Conservation (phyloP, 2,113 vertebrate genomes). For the Aldabrachelys gigantea region DNA sequence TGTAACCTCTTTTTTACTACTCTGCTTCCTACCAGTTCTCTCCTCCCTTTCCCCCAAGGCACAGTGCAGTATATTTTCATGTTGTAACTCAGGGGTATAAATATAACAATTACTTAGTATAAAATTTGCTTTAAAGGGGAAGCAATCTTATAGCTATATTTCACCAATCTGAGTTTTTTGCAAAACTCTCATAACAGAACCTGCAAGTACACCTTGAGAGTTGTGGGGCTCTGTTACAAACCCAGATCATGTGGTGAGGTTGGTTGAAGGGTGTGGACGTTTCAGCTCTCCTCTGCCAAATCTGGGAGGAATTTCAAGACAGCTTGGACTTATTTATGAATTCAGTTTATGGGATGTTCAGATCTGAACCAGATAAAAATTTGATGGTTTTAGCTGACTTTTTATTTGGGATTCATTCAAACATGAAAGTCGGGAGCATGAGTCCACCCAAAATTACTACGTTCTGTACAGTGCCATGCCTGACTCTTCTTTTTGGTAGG, state of each 20-base stretch:
- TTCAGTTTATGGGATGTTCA: not conserved
- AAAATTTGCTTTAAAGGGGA: not conserved
- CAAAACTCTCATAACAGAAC: not conserved
- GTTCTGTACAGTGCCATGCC: not conserved
- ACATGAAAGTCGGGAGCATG: not conserved
- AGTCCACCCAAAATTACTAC: not conserved
- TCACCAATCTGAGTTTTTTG: not conserved
- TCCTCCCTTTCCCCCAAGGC: accelerated
- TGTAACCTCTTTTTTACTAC: not conserved
- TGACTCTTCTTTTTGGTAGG: not conserved
- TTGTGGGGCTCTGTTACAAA: not conserved
- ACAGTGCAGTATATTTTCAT: not conserved
- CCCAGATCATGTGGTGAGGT: not conserved
- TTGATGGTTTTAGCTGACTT: not conserved
- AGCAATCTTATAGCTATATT: not conserved
- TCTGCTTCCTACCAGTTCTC: not conserved
- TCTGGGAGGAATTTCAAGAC: not conserved
- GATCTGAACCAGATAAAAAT: not conserved
- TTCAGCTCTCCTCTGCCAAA: not conserved
- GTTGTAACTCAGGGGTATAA: not conserved
- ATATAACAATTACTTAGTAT: not conserved
- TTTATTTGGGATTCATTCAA: not conserved
- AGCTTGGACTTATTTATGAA: not conserved
- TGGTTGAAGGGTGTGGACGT: not conserved
- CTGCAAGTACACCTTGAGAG: not conserved